These are phyloP conservation scores for Ostrea denselamellosa DNA, from an alignment of 1,140 invertebrate genomes.

Conservation along the genomic window DNA sequence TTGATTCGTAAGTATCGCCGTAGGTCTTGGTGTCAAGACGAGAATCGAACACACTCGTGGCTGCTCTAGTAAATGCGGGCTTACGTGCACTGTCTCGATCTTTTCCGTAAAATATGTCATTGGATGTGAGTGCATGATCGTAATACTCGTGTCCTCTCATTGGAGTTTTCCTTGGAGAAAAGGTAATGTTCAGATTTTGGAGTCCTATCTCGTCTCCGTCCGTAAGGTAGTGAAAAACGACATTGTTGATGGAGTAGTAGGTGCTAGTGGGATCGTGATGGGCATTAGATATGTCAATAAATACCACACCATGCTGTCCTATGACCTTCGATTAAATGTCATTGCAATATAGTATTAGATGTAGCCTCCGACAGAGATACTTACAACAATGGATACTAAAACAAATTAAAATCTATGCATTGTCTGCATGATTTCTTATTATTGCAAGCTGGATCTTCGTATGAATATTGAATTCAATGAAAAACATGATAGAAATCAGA, in stretches of 20 bases:
- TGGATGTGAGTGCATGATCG: conserved; percentile 54
- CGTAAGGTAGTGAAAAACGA: conserved; percentile 55
- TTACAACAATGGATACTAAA: too few relatives aligned
- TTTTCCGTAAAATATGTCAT: conserved; percentile 65
- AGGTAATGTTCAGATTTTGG: conserved; percentile 55
- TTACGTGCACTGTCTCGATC: conserved; percentile 40
- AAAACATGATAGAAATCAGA: too few relatives aligned
- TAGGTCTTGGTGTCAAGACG: conserved; percentile 46
- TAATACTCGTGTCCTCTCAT: conserved; percentile 64
- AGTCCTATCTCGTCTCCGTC: conserved; percentile 58
- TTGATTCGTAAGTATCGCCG: conserved; percentile 53
- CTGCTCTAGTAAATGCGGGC: conserved; percentile 58
- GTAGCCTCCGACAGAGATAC: too few relatives aligned
- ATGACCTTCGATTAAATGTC: conserved; percentile 47
- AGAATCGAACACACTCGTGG: conserved; percentile 60
- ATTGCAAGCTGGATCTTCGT: too few relatives aligned
- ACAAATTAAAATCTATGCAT: too few relatives aligned
- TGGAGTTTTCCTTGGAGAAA: conserved; percentile 60
- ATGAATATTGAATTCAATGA: too few relatives aligned
- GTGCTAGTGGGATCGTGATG: conserved; percentile 3
- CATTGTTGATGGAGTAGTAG: conserved; percentile 55
- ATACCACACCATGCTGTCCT: conserved; percentile 55
- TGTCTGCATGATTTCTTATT: too few relatives aligned
- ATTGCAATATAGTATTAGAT: neutral
- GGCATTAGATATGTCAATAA: conserved; percentile 53